Percentiles rank a stretch among this genome's conserved stretches.
Evolutionary conservation across 2,797 vertebrate genomes (phyloP).

Genomic region (Gorsachius magnificus): DNA sequence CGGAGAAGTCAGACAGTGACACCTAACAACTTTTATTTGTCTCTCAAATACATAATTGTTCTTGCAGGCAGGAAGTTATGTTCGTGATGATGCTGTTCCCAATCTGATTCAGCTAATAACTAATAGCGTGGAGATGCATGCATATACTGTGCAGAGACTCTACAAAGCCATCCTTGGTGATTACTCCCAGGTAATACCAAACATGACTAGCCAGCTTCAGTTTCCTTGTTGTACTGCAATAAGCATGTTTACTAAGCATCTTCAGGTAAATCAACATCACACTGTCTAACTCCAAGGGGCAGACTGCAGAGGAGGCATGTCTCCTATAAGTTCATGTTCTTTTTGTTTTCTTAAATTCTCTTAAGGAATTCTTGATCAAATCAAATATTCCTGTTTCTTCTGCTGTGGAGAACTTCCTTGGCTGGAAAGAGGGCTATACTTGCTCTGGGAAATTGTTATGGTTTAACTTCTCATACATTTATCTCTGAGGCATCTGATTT

Average conservation of each 20-base stretch:
- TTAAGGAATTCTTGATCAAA: not conserved
- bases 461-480: not conserved
- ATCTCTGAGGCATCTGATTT: not conserved
- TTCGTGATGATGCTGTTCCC: slow-evolving; percentile 96
- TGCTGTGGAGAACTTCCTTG: not conserved
- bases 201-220: not conserved
- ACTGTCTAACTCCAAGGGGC: not conserved
- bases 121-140: slow-evolving; percentile 98
- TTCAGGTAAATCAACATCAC: not conserved
- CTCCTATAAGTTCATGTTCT: not conserved
- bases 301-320: not conserved
- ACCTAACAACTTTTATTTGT: not conserved
- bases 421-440: not conserved
- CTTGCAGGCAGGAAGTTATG: slow-evolving; percentile 95
- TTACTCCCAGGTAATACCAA: slow-evolving; percentile 90
- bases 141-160: slow-evolving; percentile 97
- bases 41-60: slow-evolving; percentile 25
- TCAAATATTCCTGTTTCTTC: not conserved
- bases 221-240: not conserved
- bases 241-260: not conserved
- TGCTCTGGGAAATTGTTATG: not conserved
- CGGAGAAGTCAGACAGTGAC: not conserved
- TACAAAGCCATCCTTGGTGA: slow-evolving; percentile 98
- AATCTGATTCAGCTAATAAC: slow-evolving; percentile 99
- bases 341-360: not conserved